phyloP scores from a whole-genome alignment of 92 coral and sea anemone genomes.

The Porites lobata region DNA sequence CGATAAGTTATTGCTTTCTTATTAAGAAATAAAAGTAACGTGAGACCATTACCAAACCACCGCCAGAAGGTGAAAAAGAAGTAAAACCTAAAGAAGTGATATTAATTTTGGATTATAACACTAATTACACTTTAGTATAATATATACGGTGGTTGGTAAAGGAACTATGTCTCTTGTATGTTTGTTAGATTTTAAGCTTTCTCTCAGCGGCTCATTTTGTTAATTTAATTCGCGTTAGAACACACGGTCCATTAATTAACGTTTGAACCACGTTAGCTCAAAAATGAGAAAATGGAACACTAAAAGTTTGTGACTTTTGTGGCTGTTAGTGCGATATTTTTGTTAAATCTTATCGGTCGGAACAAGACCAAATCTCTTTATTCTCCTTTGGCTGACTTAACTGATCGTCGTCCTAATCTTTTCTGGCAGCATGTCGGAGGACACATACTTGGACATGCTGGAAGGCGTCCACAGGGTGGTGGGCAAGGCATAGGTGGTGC shows the following conservation, averaged over 20 bases:
- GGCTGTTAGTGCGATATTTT: not conserved
- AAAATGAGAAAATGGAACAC: constrained; percentile 14
- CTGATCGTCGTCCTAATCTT: constrained; percentile 36
- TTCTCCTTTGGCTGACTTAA: constrained; percentile 6
- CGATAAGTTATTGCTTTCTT: not conserved
- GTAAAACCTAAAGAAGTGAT: constrained; percentile 2
- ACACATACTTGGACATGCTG: constrained; percentile 74
- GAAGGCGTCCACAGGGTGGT: constrained; percentile 34
- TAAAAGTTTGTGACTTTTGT: not conserved
- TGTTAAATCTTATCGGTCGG: not conserved
- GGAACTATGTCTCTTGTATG: constrained; percentile 4
- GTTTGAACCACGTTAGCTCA: not conserved
- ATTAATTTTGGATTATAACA: not conserved
- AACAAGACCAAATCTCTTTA: not conserved
- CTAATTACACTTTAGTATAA: not conserved
- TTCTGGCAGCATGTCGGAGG: constrained; percentile 72
- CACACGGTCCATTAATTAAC: constrained; percentile 13
- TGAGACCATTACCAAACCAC: constrained; percentile 8
- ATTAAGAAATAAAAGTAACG: not conserved
- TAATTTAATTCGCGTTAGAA: constrained; percentile 24
- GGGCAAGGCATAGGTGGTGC: constrained; percentile 51
- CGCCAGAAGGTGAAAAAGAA: constrained; percentile 5
- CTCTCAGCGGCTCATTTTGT: not conserved
- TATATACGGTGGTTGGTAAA: constrained; percentile 1
- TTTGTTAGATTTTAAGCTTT: not conserved